phyloP scores from a whole-genome alignment of 2,113 vertebrate species.

The Bufo bufo region DNA sequence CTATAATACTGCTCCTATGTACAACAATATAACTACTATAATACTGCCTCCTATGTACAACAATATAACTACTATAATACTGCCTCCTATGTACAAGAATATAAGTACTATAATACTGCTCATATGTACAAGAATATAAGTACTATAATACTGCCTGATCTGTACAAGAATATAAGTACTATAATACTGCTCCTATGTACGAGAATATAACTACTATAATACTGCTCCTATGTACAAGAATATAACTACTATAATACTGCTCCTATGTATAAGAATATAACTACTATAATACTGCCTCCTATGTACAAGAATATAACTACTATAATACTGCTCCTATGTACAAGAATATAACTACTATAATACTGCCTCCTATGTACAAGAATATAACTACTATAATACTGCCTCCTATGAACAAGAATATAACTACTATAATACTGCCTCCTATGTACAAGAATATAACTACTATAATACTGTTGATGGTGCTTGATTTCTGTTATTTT shows the following conservation, averaged over 20 bases:
- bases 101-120: constrained; percentile 8
- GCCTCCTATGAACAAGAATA: background rate
- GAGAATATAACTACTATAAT: background rate
- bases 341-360: background rate
- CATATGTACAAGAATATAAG: background rate
- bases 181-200: no score
- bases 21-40: background rate
- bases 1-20: background rate
- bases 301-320: background rate
- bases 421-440: background rate
- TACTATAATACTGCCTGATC: background rate
- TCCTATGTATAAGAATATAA: background rate
- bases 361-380: background rate
- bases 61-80: background rate
- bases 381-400: background rate
- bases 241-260: background rate
- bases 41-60: background rate
- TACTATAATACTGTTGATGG: no score
- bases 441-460: background rate
- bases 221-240: no score
- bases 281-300: background rate
- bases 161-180: background rate
- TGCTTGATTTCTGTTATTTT: no score
- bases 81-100: background rate
- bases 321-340: no score